Evolutionary conservation across 1,140 invertebrate species (phyloP).

Genomic region (Panagrolaimus sp.): DNA sequence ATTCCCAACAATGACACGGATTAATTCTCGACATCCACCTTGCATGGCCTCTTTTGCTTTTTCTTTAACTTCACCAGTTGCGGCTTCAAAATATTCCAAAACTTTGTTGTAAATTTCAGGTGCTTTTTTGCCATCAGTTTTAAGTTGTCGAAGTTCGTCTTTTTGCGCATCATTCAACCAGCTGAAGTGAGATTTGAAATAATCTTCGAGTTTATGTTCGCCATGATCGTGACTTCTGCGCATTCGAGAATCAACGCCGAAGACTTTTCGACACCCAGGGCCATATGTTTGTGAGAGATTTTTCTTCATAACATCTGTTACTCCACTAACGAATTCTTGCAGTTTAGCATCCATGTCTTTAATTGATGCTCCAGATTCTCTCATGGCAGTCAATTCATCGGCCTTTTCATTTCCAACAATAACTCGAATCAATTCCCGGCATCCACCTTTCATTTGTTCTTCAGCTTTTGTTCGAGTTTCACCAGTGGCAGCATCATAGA

Average conservation of each 20-base stretch:
- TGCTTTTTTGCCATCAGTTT: neutral
- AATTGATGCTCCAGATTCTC: conserved; percentile 28
- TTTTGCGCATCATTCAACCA: conserved; percentile 31
- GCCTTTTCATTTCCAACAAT: conserved; percentile 39
- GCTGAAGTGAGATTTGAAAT: conserved; percentile 28
- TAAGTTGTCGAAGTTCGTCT: conserved; percentile 11
- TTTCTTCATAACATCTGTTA: conserved; percentile 34
- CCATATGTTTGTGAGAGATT: conserved; percentile 18
- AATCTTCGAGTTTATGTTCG: conserved; percentile 29
- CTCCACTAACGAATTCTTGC: conserved; percentile 23
- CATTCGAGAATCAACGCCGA: neutral
- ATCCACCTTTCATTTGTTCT: conserved; percentile 34
- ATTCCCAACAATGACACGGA: conserved; percentile 28
- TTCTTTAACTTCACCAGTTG: conserved; percentile 24
- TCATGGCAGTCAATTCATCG: conserved; percentile 40
- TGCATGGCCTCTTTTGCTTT: conserved; percentile 24
- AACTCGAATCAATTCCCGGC: conserved; percentile 29
- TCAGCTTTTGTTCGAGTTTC: conserved; percentile 27
- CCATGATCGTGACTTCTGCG: conserved; percentile 19
- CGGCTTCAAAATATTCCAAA: conserved; percentile 26
- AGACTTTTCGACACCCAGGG: conserved; percentile 19
- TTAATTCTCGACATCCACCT: conserved; percentile 35
- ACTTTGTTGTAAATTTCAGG: conserved; percentile 19
- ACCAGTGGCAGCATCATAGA: conserved; percentile 28
- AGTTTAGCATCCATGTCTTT: conserved; percentile 30